These are phyloP conservation scores for Bambusicola thoracicus DNA, from an alignment of 2,113 vertebrate genomes.

Conservation along the genomic window DNA sequence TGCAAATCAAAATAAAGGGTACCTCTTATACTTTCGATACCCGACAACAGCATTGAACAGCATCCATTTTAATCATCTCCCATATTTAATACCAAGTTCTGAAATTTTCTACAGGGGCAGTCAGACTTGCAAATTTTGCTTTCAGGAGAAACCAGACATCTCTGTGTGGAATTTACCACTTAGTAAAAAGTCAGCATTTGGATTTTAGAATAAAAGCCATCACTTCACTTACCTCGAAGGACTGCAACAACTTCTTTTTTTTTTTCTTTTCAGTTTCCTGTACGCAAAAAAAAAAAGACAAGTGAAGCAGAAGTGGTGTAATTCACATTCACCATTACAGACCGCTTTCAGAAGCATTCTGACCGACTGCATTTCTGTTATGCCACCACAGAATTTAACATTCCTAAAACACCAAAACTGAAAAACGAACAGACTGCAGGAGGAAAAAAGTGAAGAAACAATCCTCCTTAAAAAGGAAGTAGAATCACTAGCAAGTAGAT, in stretches of 20 bases:
- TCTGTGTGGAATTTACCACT: neutral
- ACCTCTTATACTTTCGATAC: neutral
- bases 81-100: neutral
- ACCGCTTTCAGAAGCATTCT: neutral
- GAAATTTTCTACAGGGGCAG: neutral
- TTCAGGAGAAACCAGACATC: neutral
- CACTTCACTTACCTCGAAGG: conserved; percentile 1
- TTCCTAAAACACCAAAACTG: neutral
- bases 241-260: neutral
- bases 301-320: neutral
- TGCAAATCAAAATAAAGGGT: neutral
- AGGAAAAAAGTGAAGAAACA: neutral
- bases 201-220: neutral
- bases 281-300: conserved; percentile 19
- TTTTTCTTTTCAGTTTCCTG: conserved; percentile 8
- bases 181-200: neutral
- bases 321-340: neutral
- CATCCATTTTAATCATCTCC: neutral
- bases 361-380: neutral
- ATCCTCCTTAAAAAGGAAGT: neutral
- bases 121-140: neutral
- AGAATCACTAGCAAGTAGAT: neutral
- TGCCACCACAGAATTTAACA: neutral
- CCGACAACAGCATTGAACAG: neutral
- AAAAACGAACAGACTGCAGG: neutral